phyloP scores from a whole-genome alignment of 2,888 invertebrate species.

The Conops quadrifasciatus region DNA sequence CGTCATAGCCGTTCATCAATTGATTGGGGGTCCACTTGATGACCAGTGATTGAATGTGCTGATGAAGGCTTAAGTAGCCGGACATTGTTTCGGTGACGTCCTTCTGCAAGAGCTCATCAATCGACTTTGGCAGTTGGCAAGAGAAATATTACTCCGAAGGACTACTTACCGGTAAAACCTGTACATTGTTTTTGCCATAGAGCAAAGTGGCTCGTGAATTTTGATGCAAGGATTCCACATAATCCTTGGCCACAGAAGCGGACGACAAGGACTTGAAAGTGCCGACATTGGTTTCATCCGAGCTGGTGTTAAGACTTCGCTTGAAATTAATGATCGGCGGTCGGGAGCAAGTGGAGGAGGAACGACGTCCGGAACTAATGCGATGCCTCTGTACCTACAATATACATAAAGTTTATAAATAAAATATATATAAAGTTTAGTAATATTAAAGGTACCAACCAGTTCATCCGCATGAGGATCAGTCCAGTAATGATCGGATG shows the following conservation, averaged over 20 bases:
- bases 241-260: slow-evolving; percentile 79
- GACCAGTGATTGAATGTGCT: slow-evolving; percentile 80
- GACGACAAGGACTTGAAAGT: slow-evolving; percentile 60
- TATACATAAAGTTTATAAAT: too few species aligned
- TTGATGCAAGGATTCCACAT: slow-evolving; percentile 94
- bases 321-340: slow-evolving; percentile 78
- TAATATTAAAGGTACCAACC: background rate
- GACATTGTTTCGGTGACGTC: slow-evolving; percentile 83
- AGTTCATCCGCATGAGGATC: slow-evolving; percentile 94
- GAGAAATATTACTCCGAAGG: slow-evolving; percentile 2
- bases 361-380: slow-evolving; percentile 82
- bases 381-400: slow-evolving; percentile 69
- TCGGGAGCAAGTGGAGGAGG: slow-evolving; percentile 76
- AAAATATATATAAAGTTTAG: background rate
- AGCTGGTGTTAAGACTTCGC: slow-evolving; percentile 78
- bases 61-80: slow-evolving; percentile 92
- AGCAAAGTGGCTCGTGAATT: slow-evolving; percentile 89
- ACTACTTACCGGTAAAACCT: slow-evolving; percentile 84
- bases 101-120: slow-evolving; percentile 67
- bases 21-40: slow-evolving; percentile 98
- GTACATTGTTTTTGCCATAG: slow-evolving; percentile 94
- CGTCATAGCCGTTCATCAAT: slow-evolving; percentile 88
- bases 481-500: slow-evolving; percentile 89
- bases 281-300: slow-evolving; percentile 72
- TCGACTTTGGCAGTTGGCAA: too few species aligned